Evolutionary conservation across 30 jellyfish, hydroid and myxozoan species (phyloP).

Genomic region (Catostylus mosaicus): DNA sequence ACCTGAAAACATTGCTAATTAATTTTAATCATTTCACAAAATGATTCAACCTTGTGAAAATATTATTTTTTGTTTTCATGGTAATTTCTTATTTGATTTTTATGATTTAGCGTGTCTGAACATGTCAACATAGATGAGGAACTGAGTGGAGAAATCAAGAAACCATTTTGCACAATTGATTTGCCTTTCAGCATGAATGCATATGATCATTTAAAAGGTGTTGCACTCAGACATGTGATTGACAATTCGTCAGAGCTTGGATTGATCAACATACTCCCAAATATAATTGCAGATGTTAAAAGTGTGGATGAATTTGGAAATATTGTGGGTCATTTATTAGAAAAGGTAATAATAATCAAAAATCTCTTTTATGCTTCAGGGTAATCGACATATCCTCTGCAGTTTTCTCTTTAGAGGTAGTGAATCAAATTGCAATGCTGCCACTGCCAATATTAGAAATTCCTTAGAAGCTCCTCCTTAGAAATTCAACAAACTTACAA

Average conservation of each 20-base stretch:
- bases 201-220: conserved; percentile 93
- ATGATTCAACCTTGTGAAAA: too few relatives aligned
- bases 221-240: conserved; percentile 60
- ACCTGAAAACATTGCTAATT: too few relatives aligned
- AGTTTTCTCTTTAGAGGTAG: too few relatives aligned
- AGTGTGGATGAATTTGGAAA: conserved; percentile 81
- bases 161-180: conserved; percentile 80
- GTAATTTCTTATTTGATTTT: neutral
- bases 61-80: too few relatives aligned
- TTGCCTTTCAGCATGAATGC: conserved; percentile 89
- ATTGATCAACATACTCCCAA: conserved; percentile 72
- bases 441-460: too few relatives aligned
- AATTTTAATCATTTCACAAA: too few relatives aligned
- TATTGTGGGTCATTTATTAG: conserved; percentile 59
- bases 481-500: too few relatives aligned
- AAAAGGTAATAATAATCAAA: conserved; percentile 78
- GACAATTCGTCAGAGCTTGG: conserved; percentile 81
- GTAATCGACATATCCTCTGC: neutral
- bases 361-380: neutral
- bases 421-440: too few relatives aligned
- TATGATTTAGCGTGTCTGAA: conserved; percentile 66
- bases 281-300: conserved; percentile 72
- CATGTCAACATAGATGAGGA: conserved; percentile 30
- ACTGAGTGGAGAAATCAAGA: conserved; percentile 32
- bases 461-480: too few relatives aligned